Evolutionary conservation across 2,888 invertebrate genomes (phyloP).

Genomic region (Amitus sp.): DNA sequence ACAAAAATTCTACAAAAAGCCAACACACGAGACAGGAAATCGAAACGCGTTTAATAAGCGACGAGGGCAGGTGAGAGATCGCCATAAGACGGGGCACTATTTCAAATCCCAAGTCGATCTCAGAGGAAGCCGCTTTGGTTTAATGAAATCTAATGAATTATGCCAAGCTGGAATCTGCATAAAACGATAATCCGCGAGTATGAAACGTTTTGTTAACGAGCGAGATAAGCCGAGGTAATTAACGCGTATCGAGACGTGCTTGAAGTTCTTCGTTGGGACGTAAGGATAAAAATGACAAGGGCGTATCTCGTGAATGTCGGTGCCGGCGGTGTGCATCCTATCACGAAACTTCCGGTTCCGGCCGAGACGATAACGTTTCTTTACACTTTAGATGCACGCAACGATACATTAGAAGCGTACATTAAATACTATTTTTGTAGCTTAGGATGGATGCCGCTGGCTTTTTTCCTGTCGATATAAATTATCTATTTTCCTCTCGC

Average conservation of each 20-base stretch:
- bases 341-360: constrained; percentile 16
- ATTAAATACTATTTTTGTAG: neutral
- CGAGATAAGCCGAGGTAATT: constrained; percentile 11
- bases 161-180: neutral
- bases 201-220: constrained; percentile 3
- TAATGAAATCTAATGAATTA: neutral
- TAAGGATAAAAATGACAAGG: constrained; percentile 17
- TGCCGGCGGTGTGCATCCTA: constrained; percentile 17
- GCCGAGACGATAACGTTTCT: constrained; percentile 8
- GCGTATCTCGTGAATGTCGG: constrained; percentile 23
- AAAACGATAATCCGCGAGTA: neutral
- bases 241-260: constrained; percentile 8
- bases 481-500: neutral
- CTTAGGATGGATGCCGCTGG: neutral
- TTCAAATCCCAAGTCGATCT: too few species aligned
- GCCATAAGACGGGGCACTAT: too few species aligned
- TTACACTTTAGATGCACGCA: constrained; percentile 13
- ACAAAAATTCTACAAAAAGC: too few species aligned
- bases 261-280: constrained; percentile 14
- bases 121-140: too few species aligned
- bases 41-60: too few species aligned
- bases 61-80: too few species aligned
- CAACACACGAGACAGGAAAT: too few species aligned
- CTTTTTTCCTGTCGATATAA: neutral
- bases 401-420: constrained; percentile 1